Evolutionary conservation across 2,113 vertebrate genomes (phyloP), one percentile per base, ranked within the genome.

Genomic region (Heterotilapia buettikoferi): DNA sequence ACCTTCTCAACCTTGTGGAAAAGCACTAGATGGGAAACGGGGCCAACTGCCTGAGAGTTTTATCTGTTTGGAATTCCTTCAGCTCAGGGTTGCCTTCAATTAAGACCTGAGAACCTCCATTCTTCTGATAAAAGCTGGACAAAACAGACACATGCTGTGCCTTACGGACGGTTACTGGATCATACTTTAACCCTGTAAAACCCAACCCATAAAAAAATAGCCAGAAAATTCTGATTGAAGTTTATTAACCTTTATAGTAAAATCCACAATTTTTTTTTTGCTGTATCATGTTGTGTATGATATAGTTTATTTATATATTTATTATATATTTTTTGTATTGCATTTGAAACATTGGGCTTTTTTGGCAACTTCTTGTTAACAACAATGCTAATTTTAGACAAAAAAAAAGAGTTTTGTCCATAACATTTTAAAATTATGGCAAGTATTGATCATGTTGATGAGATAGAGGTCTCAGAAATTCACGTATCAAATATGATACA

Each of bases 41-140:
- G 36, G 26, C 53, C 40, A 0, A 66, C 16, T 6, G 21, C 73
- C 59, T 36, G 90, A 91, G 88, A 86, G 57, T 84, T 93, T 96
- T 94, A 96, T 96, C 94, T 90, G 90, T 38, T 53, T 87, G 82
- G 87, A 93, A 95, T 95, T 93, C 93, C 81, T 95, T 89, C 84
- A 26, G 90, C 91, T 92, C 80, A 88, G 36, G 88, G 86, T 89
- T 57, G 79, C 29, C 87, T 90, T 82, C 86, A 76, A 19, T 36
- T 9, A 80, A 76, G 92, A 91, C 83, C 89, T 50, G 83, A 90
- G 89, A 86, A 61, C 76, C 56, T 84, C n/a, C 86, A 86, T 89
- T 90, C 92, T 86, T 38, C 80, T 61, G 95, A 95, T 95, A 95
- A 94, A 45, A 88, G 66, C 40, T 7, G 4, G 24, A 66, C 57